Evolutionary conservation across 2,113 vertebrate species (phyloP).

Genomic region (Ophiodon elongatus): DNA sequence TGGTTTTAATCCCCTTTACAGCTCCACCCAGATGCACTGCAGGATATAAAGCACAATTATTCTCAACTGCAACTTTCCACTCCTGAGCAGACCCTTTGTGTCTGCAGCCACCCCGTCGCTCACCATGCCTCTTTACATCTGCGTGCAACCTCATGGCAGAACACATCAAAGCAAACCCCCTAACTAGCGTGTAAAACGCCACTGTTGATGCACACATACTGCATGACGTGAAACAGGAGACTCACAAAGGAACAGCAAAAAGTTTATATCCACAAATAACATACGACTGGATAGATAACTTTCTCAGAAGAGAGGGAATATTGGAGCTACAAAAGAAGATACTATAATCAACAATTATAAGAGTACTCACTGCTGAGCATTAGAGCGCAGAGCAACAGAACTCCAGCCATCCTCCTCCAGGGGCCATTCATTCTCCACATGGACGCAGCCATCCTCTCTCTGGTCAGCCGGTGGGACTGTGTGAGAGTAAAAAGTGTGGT

Average conservation of each 20-base stretch:
- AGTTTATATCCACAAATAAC: neutral
- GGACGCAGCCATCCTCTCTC: constrained; percentile 72
- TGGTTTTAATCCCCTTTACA: constrained; percentile 24
- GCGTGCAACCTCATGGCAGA: constrained; percentile 36
- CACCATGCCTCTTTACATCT: constrained; percentile 39
- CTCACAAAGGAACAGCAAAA: neutral
- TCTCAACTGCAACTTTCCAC: constrained; percentile 75
- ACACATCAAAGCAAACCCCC: constrained; percentile 39
- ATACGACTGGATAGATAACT: neutral
- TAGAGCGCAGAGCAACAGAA: constrained; percentile 70
- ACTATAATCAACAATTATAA: neutral
- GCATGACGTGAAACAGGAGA: neutral
- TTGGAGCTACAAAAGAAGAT: neutral
- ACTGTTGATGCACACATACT: neutral
- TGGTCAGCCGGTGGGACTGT: constrained; percentile 52
- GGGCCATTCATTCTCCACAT: constrained; percentile 81
- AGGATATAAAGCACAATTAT: constrained; percentile 72
- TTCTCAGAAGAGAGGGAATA: neutral
- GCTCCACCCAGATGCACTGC: constrained; percentile 61
- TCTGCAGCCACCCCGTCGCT: constrained; percentile 50
- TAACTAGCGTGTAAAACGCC: neutral
- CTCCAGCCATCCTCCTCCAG: constrained; percentile 66
- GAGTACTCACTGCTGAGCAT: constrained; percentile 82
- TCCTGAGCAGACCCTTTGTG: constrained; percentile 75
- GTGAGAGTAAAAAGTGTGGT: constrained; percentile 44